Evolutionary conservation across 2,888 invertebrate genomes (phyloP).

Genomic region (Clusia tigrina): DNA sequence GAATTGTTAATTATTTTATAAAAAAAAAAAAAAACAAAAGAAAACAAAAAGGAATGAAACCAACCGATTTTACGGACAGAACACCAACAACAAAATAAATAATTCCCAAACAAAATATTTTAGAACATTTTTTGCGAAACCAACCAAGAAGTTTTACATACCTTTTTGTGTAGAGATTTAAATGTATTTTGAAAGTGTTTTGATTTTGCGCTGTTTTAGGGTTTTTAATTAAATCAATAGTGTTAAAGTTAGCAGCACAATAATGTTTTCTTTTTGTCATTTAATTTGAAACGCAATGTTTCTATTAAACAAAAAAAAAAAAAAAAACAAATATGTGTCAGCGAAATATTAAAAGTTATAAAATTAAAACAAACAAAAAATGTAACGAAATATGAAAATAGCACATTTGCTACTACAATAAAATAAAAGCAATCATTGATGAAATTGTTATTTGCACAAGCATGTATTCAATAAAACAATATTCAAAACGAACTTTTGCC

Average conservation of each 20-base stretch:
- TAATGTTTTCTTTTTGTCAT: constrained; percentile 20
- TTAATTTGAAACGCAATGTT: constrained; percentile 18
- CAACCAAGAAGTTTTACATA: constrained; percentile 7
- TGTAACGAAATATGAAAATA: constrained; percentile 8
- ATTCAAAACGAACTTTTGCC: neutral
- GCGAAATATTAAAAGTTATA: neutral
- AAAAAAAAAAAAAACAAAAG: constrained; percentile 34
- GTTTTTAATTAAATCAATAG: constrained; percentile 11
- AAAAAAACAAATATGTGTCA: neutral
- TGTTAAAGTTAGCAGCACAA: constrained; percentile 28
- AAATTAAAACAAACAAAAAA: neutral
- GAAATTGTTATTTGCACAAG: constrained; percentile 29
- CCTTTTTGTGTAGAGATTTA: no score
- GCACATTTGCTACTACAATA: constrained; percentile 1
- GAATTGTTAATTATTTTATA: constrained; percentile 53
- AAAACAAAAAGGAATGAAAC: constrained; percentile 8
- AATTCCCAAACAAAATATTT: no score
- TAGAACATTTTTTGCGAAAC: constrained; percentile 25
- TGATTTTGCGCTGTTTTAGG: constrained; percentile 40
- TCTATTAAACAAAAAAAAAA: constrained; percentile 12
- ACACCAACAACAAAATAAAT: no score
- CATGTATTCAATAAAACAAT: neutral
- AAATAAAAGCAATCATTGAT: no score
- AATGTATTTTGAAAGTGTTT: no score
- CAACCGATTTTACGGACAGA: no score